phyloP scores from a whole-genome alignment of 1,140 invertebrate species.

The Leptinotarsa undecemlineata region DNA sequence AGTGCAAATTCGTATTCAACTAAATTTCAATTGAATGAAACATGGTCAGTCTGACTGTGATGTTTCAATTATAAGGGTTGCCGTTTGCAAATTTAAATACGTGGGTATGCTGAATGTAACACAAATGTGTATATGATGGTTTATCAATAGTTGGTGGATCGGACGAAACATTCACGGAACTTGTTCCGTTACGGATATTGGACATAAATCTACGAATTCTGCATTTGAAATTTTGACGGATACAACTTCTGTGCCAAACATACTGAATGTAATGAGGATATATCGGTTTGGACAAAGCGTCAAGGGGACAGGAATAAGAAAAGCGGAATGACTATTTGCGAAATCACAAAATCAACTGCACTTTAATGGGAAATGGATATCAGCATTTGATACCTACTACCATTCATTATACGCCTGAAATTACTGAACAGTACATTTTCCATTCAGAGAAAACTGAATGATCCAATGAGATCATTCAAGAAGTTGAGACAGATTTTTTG shows the following conservation, averaged over 20 bases:
- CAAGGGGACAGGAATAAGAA: too few relatives aligned
- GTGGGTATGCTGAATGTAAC: constrained; percentile 38
- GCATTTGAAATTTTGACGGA: constrained; percentile 40
- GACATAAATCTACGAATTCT: constrained; percentile 41
- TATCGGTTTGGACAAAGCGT: constrained; percentile 21
- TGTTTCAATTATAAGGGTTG: constrained; percentile 12
- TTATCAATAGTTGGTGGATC: constrained; percentile 45
- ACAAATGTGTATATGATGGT: constrained; percentile 43
- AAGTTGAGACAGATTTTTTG: too few relatives aligned
- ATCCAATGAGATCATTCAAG: too few relatives aligned
- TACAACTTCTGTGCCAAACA: constrained; percentile 38
- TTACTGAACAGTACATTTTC: too few relatives aligned
- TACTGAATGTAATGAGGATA: constrained; percentile 40
- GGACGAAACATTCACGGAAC: constrained; percentile 36
- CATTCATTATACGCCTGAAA: too few relatives aligned
- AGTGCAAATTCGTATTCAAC: too few relatives aligned
- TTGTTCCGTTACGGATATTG: constrained; percentile 44
- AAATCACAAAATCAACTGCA: too few relatives aligned
- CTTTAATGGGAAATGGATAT: too few relatives aligned
- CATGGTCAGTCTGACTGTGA: neutral
- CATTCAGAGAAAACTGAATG: too few relatives aligned
- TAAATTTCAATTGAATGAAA: neutral
- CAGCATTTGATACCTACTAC: too few relatives aligned
- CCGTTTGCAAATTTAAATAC: constrained; percentile 12
- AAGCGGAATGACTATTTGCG: too few relatives aligned